phyloP scores from a whole-genome alignment of 2,113 vertebrate genomes.

The Pao palembangensis region DNA sequence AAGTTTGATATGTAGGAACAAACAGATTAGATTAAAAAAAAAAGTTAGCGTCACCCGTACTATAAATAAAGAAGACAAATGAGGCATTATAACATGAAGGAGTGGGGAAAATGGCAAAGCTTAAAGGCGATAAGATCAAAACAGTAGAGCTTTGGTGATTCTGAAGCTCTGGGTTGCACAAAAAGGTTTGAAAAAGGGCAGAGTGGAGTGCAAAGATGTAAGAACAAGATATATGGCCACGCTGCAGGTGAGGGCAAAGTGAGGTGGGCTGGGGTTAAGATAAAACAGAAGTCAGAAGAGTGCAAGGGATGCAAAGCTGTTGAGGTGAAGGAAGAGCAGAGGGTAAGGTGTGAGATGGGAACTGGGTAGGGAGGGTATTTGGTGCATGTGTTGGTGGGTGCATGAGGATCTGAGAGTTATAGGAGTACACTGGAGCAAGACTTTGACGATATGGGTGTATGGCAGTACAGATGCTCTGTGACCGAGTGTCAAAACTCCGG shows the following conservation, averaged over 20 bases:
- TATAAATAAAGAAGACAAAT: not conserved
- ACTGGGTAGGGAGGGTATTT: slow-evolving; percentile 37
- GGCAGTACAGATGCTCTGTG: slow-evolving; percentile 96
- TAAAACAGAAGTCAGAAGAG: slow-evolving; percentile 28
- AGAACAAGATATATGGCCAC: slow-evolving; percentile 23
- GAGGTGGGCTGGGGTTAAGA: slow-evolving; percentile 18
- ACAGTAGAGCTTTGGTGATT: slow-evolving; percentile 14
- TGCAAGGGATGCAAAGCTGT: slow-evolving; percentile 7
- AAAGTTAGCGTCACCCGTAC: not conserved
- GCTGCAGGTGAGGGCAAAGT: slow-evolving; percentile 10
- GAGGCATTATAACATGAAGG: slow-evolving; percentile 7
- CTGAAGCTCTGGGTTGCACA: slow-evolving; percentile 1
- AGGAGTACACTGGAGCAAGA: slow-evolving; percentile 44
- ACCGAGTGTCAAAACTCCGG: slow-evolving; percentile 94
- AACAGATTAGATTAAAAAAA: slow-evolving; percentile 8
- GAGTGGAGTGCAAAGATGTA: slow-evolving; percentile 22
- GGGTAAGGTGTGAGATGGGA: slow-evolving; percentile 8
- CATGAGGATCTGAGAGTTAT: slow-evolving; percentile 33
- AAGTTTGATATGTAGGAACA: slow-evolving; percentile 1
- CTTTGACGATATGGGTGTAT: slow-evolving; percentile 72
- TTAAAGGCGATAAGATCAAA: slow-evolving; percentile 40
- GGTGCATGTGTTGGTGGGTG: slow-evolving; percentile 23
- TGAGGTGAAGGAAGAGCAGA: slow-evolving; percentile 12
- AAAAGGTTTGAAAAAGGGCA: slow-evolving; percentile 4
- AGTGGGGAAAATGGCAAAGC: slow-evolving; percentile 1